Evolutionary conservation across 1,140 invertebrate genomes (phyloP).

Genomic region (fruit fly (Drosophila melanogaster)): DNA sequence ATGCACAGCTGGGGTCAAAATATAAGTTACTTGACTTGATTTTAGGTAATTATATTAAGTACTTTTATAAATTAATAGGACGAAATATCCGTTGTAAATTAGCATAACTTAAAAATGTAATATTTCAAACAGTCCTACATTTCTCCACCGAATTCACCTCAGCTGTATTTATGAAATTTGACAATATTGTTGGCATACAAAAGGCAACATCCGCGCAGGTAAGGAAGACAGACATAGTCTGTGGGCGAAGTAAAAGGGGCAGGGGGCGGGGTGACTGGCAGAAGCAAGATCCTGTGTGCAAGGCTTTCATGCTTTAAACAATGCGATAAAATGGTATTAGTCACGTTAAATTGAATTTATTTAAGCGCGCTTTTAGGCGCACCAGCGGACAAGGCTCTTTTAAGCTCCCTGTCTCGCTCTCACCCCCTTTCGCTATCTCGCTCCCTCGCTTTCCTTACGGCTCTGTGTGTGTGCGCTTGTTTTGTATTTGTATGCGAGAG

Average conservation of each 20-base stretch:
- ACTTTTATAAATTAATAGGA: no score
- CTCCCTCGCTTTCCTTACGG: constrained; percentile 22
- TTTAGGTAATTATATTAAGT: no score
- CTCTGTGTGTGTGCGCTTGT: constrained; percentile 11
- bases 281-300: constrained; percentile 47
- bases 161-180: constrained; percentile 68
- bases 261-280: not conserved
- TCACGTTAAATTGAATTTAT: constrained; percentile 84
- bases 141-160: not conserved
- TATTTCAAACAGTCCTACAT: not conserved
- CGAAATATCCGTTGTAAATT: not conserved
- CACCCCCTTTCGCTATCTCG: not conserved
- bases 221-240: constrained; percentile 27
- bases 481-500: constrained; percentile 45
- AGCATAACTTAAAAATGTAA: not conserved
- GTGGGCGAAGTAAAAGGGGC: constrained; percentile 6
- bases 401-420: constrained; percentile 10
- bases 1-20: constrained; percentile 16
- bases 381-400: constrained; percentile 29
- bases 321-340: constrained; percentile 83
- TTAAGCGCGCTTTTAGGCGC: constrained; percentile 81
- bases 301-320: constrained; percentile 79
- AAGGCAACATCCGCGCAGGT: constrained; percentile 52
- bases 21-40: not conserved
- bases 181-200: constrained; percentile 73